A percentile compares a stretch with the other conserved stretches of the same genome.
Evolutionary conservation across 2,113 vertebrate species (phyloP).

Genomic region (Naja naja): DNA sequence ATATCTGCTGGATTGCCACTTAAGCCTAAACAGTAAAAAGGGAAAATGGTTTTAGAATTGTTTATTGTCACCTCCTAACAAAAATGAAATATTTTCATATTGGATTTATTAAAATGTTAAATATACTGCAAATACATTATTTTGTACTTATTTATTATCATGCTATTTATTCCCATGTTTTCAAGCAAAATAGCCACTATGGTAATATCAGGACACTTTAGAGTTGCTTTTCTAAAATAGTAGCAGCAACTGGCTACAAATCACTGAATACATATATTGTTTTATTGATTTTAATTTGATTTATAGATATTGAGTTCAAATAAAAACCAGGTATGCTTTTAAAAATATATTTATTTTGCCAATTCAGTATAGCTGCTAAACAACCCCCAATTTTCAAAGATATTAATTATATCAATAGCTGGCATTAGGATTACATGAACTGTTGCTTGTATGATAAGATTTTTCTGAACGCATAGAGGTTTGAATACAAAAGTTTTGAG

Average conservation of each 20-base stretch:
- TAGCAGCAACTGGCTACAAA: neutral
- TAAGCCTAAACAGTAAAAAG: slow-evolving; percentile 80
- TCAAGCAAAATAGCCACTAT: neutral
- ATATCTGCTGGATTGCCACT: slow-evolving; percentile 93
- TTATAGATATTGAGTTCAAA: neutral
- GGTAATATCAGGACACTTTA: neutral
- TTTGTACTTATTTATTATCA: neutral
- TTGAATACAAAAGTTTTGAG: neutral
- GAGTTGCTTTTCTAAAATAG: neutral
- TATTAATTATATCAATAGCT: neutral
- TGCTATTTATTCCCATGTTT: neutral
- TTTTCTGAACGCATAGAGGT: neutral
- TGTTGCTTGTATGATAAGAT: neutral
- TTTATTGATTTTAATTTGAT: neutral
- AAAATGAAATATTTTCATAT: neutral
- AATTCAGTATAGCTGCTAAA: neutral
- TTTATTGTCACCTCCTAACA: slow-evolving; percentile 19
- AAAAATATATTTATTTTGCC: neutral
- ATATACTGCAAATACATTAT: neutral
- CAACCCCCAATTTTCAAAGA: neutral
- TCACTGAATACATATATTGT: neutral
- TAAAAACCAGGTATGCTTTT: neutral
- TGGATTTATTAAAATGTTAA: neutral
- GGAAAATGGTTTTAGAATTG: slow-evolving; percentile 20
- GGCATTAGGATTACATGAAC: neutral